Conservation (phyloP, 1,140 invertebrate species). For the Drosophila saltans region DNA sequence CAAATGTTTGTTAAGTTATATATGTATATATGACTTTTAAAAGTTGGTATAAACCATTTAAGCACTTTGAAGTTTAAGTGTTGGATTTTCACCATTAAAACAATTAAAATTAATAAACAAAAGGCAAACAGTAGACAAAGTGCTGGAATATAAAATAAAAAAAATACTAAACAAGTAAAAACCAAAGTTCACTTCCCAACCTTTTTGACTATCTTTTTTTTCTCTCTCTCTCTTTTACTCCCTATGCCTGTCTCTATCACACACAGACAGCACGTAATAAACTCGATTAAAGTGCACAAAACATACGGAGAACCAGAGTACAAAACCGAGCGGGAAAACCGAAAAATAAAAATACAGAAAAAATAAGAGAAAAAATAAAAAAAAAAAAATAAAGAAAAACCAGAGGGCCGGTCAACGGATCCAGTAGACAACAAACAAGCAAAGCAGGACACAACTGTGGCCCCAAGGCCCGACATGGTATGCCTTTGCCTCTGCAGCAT, state of each 20-base stretch:
- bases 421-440: slow-evolving; percentile 17
- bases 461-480: slow-evolving; percentile 12
- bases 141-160: not conserved
- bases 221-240: not conserved
- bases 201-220: not conserved
- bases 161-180: not conserved
- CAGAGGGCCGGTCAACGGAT: slow-evolving; percentile 19
- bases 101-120: slow-evolving; percentile 22
- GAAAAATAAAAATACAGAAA: slow-evolving; percentile 6
- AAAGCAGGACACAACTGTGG: slow-evolving; percentile 22
- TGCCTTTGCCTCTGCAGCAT: slow-evolving; percentile 7
- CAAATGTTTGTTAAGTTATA: too few species aligned
- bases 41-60: slow-evolving; percentile 1
- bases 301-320: slow-evolving; percentile 66
- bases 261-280: slow-evolving; percentile 62
- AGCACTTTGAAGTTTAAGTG: slow-evolving; percentile 6
- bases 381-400: not conserved
- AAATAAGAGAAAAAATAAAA: not conserved
- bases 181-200: slow-evolving; percentile 4
- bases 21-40: not conserved
- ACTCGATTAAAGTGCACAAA: slow-evolving; percentile 75
- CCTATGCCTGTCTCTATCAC: not conserved
- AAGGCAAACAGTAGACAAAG: not conserved
- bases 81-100: slow-evolving; percentile 6
- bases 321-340: slow-evolving; percentile 48